Evolutionary conservation across 2,113 vertebrate species (phyloP), one percentile per base, ranked within the genome.

Genomic region (Trichomycterus rosablanca): DNA sequence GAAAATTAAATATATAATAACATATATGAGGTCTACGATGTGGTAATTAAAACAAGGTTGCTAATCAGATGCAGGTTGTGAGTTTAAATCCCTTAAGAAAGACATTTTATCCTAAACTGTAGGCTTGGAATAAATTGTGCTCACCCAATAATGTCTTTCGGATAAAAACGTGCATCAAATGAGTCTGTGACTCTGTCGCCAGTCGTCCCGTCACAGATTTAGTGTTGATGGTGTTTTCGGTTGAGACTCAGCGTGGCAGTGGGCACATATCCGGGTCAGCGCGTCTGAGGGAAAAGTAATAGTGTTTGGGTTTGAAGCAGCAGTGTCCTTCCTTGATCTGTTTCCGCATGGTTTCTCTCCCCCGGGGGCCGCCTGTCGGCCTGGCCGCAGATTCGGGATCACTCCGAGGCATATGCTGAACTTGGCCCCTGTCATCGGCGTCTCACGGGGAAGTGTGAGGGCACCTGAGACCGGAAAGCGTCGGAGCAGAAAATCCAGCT

Each of bases 401-500:
- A 30, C 35, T 61, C 52, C 7, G 24, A 35, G 56, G 51, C 59
- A 59, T 56, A 62, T 56, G 68, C 42, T 28, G 34, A 51, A 44
- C 59, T 66, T 46, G 63, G 68, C 68, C 39, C 56, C 50, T 66
- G 42, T 59, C 57, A 66, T 32, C 28, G 10, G 44, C 53, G 52
- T 56, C 63, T 71, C 64, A 18, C 52, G 19, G 59, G 22, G 32
- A 55, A 71, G 50, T 40, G 28, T 7, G 57, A 50, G 68, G 68
- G 68, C 68, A 61, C 51, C 68, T 66, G 62, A 51, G 63, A 71
- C 58, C 43, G 49, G 50, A 49, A 62, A 37, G 34, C 63, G 42
- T 22, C 52, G 11, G 69, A 71, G 69, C 58, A 50, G 51, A 66
- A 66, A 66, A 71, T 66, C 44, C 58, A 57, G 69, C 69, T 71